Evolutionary conservation across 2,888 invertebrate species (phyloP).

Genomic region (Drosophila subsilvestris): DNA sequence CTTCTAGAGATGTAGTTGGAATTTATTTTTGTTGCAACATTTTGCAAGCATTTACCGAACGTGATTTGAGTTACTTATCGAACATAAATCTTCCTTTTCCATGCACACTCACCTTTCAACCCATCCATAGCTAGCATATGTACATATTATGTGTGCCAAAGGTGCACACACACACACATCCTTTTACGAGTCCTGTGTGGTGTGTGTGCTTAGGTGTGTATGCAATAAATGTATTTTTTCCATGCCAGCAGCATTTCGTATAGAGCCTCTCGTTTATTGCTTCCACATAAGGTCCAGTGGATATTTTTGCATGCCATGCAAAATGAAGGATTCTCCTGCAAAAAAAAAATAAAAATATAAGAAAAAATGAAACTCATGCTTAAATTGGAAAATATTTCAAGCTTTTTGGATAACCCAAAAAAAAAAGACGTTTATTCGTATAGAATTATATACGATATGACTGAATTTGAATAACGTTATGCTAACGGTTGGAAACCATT

Average conservation of each 20-base stretch:
- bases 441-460: too few species aligned
- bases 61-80: constrained; percentile 76
- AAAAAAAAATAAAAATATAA: too few species aligned
- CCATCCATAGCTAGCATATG: neutral
- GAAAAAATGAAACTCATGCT: neutral
- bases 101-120: neutral
- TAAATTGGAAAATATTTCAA: neutral
- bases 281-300: neutral
- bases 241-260: neutral
- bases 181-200: neutral
- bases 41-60: constrained; percentile 78
- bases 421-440: neutral
- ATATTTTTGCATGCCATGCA: neutral
- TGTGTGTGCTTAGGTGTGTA: neutral
- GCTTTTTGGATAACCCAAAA: neutral
- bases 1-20: constrained; percentile 5
- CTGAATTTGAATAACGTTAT: neutral
- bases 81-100: constrained; percentile 49
- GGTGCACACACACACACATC: too few species aligned
- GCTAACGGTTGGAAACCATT: neutral
- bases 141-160: neutral
- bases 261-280: neutral
- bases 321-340: neutral
- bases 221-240: neutral
- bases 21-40: constrained; percentile 60